phyloP scores from a whole-genome alignment of 2,113 vertebrate species.

The Burhinus bistriatus region DNA sequence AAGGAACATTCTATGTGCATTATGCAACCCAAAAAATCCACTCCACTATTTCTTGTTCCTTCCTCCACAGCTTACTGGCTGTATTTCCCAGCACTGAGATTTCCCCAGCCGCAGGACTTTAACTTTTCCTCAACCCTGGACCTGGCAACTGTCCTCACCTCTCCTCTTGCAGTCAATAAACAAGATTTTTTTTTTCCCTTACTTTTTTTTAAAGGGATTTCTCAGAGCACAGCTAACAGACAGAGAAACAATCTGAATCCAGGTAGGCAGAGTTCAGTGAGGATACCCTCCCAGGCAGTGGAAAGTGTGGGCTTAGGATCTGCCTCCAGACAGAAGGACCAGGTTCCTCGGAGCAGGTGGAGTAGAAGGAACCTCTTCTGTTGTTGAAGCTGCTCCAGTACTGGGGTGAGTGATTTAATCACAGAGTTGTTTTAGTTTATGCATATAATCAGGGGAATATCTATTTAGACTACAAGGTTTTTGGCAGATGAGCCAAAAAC shows the following conservation, averaged over 20 bases:
- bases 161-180: neutral
- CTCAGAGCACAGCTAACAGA: neutral
- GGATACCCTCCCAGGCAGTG: too few relatives aligned
- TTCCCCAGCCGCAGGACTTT: neutral
- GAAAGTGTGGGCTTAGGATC: neutral
- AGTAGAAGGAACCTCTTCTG: neutral
- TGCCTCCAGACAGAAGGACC: neutral
- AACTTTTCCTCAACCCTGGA: neutral
- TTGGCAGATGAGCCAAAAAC: neutral
- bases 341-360: fast-evolving
- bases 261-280: neutral
- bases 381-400: neutral
- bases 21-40: neutral
- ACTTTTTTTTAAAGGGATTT: neutral
- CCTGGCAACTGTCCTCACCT: neutral
- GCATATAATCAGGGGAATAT: neutral
- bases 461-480: neutral
- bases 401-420: neutral
- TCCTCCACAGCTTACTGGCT: neutral
- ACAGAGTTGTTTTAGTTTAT: neutral
- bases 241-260: neutral
- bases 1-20: neutral
- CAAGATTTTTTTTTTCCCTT: neutral
- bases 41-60: neutral
- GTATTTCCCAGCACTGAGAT: neutral